Percentiles rank a stretch among this genome's conserved stretches.
phyloP scores from a whole-genome alignment of 2,113 vertebrate genomes.

The Tragelaphus imberbis region DNA sequence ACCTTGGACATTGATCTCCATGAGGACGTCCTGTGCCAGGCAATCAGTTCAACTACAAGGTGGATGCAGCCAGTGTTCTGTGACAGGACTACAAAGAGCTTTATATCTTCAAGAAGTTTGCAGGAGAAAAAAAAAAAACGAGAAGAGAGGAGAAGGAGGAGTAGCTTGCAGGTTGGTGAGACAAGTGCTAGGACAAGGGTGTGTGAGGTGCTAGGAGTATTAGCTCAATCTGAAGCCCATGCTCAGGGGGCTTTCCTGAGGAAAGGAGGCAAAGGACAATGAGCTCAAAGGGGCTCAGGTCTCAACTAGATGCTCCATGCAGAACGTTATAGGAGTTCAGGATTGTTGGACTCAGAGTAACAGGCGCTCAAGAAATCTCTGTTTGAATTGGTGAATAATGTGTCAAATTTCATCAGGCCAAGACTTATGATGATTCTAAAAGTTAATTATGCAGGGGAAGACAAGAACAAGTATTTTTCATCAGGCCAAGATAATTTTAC shows the following conservation, averaged over 20 bases:
- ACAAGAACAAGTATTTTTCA: not conserved
- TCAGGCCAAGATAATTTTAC: slow-evolving; percentile 9
- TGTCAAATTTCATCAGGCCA: not conserved
- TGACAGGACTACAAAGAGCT: not conserved
- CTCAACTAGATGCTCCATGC: not conserved
- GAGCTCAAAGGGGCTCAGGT: not conserved
- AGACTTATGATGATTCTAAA: not conserved
- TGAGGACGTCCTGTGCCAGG: not conserved
- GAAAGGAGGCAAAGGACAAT: not conserved
- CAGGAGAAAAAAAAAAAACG: not conserved
- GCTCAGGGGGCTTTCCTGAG: not conserved
- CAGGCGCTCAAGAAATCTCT: not conserved
- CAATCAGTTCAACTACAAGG: not conserved
- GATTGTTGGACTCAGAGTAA: not conserved
- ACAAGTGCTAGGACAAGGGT: not conserved
- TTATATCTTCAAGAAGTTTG: not conserved
- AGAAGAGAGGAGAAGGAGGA: not conserved
- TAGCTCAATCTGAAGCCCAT: not conserved
- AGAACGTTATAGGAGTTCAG: not conserved
- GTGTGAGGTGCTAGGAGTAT: not conserved
- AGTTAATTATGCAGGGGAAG: not conserved
- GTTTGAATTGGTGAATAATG: not conserved
- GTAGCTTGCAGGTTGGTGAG: not conserved
- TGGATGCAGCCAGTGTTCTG: not conserved
- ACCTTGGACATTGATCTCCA: not conserved